These are phyloP conservation scores for Phasia obesa DNA, from an alignment of 2,888 invertebrate species.

Conservation along the genomic window DNA sequence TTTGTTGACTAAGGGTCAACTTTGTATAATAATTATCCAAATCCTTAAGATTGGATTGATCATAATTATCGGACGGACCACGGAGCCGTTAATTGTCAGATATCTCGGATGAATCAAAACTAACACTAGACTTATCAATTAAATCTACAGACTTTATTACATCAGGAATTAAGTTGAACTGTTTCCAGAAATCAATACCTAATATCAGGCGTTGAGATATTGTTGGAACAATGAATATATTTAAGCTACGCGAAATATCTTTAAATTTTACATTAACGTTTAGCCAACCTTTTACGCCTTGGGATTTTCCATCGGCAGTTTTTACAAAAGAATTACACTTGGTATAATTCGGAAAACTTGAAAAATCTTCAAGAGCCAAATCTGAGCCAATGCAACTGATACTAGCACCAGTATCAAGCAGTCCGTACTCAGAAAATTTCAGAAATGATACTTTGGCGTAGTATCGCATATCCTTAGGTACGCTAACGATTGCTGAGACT, in stretches of 20 bases:
- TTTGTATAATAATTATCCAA: no score
- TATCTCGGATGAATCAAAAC: no score
- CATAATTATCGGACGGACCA: no score
- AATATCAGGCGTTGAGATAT: constrained; percentile 38
- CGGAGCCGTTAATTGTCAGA: no score
- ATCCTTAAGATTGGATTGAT: no score
- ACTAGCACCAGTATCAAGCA: constrained; percentile 48
- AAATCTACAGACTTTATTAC: constrained; percentile 12
- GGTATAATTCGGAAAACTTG: background rate
- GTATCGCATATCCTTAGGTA: constrained; percentile 23
- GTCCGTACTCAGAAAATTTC: constrained; percentile 14
- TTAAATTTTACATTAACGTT: constrained; percentile 16
- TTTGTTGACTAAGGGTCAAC: background rate
- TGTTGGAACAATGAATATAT: constrained; percentile 39
- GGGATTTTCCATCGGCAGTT: constrained; percentile 30
- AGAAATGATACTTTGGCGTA: constrained; percentile 49
- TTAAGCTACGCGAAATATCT: background rate
- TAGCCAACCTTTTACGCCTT: constrained; percentile 31
- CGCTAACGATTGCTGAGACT: background rate
- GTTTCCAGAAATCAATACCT: constrained; percentile 43
- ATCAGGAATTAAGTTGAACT: constrained; percentile 11
- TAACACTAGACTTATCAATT: no score
- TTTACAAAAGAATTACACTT: constrained; percentile 26
- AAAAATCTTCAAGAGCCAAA: constrained; percentile 26
- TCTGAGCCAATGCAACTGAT: constrained; percentile 44